A percentile compares a stretch with the other conserved stretches of the same genome.
Evolutionary conservation across 1,140 invertebrate genomes (phyloP).

Genomic region (Papilio machaon): DNA sequence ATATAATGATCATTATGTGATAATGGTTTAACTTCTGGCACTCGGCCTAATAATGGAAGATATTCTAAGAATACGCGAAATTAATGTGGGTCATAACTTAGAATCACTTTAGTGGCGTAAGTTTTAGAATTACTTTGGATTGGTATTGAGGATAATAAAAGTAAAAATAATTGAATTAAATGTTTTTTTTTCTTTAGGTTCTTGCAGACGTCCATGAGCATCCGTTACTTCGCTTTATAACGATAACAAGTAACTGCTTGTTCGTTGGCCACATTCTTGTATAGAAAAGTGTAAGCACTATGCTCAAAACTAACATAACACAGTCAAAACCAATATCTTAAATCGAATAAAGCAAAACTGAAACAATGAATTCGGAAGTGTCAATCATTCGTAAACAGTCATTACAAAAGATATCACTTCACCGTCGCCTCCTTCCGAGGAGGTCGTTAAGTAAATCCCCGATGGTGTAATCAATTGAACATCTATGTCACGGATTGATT

Average conservation of each 20-base stretch:
- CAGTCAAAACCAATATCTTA: neutral
- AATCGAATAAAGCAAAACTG: constrained; percentile 14
- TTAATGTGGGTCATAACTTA: constrained; percentile 16
- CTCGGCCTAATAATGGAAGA: constrained; percentile 2
- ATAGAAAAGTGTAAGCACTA: neutral
- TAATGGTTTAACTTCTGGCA: constrained; percentile 34
- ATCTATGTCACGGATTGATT: constrained; percentile 25
- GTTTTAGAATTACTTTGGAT: constrained; percentile 37
- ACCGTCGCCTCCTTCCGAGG: constrained; percentile 45
- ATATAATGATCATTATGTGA: constrained; percentile 34
- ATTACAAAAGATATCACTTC: constrained; percentile 33
- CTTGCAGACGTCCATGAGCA: no score
- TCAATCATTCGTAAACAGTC: constrained; percentile 45
- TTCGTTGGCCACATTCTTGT: neutral
- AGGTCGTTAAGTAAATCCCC: constrained; percentile 66
- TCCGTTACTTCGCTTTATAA: no score
- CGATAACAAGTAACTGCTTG: no score
- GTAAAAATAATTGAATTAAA: neutral
- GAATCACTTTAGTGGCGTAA: neutral
- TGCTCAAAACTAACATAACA: neutral
- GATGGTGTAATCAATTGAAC: constrained; percentile 62
- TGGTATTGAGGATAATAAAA: neutral
- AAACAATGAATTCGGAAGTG: constrained; percentile 33
- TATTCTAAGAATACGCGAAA: constrained; percentile 16
- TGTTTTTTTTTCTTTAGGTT: no score